Conservation (phyloP, 1,140 invertebrate species). For the Temnothorax nylanderi region DNA sequence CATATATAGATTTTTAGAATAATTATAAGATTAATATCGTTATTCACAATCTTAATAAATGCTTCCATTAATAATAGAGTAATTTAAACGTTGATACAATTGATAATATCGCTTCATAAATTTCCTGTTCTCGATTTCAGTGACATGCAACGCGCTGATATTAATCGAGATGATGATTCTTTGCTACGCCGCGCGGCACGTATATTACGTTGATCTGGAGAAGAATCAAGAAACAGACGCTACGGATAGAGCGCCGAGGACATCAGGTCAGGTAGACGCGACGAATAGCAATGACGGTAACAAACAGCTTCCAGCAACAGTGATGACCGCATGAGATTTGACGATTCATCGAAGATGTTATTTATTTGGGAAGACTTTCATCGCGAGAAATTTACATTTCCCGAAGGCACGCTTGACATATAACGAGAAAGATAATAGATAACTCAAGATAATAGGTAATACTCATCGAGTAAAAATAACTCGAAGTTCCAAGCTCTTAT, state of each 20-base stretch:
- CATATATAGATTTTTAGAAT: not conserved
- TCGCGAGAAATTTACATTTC: not conserved
- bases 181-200: slow-evolving; percentile 80
- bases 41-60: not conserved
- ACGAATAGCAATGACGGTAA: slow-evolving; percentile 75
- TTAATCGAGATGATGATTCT: slow-evolving; percentile 85
- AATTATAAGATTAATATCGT: not conserved
- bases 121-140: slow-evolving; percentile 78
- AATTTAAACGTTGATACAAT: not conserved
- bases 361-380: not conserved
- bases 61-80: not conserved
- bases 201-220: slow-evolving; percentile 79
- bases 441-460: not conserved
- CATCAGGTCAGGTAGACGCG: slow-evolving; percentile 58
- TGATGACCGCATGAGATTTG: slow-evolving; percentile 38
- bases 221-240: slow-evolving; percentile 61
- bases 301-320: slow-evolving; percentile 12
- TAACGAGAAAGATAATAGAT: not conserved
- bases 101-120: not conserved
- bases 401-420: not conserved
- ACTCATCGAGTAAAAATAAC: not conserved
- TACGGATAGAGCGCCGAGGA: slow-evolving; percentile 75
- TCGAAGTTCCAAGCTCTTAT: not conserved
- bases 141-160: slow-evolving; percentile 83
- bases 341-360: not conserved